Conservation (phyloP, 2,797 vertebrate genomes). For the Ispidina lecontei region DNA sequence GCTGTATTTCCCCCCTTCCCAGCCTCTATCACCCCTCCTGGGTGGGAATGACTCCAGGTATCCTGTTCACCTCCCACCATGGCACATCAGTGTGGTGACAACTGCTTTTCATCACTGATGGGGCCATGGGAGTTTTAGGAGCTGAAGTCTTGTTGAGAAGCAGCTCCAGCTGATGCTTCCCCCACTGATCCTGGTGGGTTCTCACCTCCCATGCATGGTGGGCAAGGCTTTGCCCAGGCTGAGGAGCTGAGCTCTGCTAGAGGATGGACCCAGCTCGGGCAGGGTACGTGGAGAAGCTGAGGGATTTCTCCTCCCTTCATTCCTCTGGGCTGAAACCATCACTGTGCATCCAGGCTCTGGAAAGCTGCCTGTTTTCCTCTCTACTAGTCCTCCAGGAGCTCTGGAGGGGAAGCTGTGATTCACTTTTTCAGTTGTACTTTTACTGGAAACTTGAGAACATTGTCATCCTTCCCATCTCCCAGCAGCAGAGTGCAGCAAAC, state of each 20-base stretch:
- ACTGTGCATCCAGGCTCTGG: background rate
- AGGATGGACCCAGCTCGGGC: rapidly evolving
- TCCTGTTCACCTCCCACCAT: rapidly evolving
- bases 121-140: background rate
- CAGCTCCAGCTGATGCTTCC: rapidly evolving
- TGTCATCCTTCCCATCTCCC: slow-evolving; percentile 37
- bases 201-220: too few relatives aligned
- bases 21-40: rapidly evolving
- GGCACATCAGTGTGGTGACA: rapidly evolving
- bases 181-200: rapidly evolving
- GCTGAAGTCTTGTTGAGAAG: background rate
- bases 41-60: background rate
- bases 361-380: slow-evolving; percentile 26
- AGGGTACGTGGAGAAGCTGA: rapidly evolving
- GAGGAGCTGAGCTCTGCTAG: background rate
- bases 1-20: background rate
- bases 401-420: slow-evolving; percentile 56
- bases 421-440: slow-evolving; percentile 47
- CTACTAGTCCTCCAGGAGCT: background rate
- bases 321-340: background rate
- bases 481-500: background rate
- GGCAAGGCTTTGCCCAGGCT: background rate
- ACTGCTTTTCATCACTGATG: rapidly evolving
- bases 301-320: background rate
- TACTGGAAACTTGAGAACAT: slow-evolving; percentile 46